Evolutionary conservation across 2,888 invertebrate genomes (phyloP).

Genomic region (Odontocolon sp.): DNA sequence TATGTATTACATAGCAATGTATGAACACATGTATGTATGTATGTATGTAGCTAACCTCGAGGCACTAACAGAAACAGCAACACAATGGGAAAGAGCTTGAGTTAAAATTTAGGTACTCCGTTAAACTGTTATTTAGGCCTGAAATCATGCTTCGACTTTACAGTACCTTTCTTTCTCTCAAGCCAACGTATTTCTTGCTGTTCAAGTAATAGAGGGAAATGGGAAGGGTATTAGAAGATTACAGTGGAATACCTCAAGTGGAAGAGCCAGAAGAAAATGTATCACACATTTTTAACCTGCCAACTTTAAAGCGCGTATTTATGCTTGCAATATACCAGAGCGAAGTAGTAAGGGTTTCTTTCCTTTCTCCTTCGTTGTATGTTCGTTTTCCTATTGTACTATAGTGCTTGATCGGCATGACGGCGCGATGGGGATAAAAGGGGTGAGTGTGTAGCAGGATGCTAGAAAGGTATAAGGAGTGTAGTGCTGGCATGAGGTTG

Average conservation of each 20-base stretch:
- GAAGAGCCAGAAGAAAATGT: neutral
- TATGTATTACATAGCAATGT: no score
- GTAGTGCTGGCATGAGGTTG: constrained; percentile 27
- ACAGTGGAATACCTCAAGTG: no score
- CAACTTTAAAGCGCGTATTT: constrained; percentile 12
- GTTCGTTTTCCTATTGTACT: constrained; percentile 8
- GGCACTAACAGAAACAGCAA: no score
- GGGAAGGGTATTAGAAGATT: no score
- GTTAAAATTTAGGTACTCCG: no score
- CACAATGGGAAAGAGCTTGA: no score
- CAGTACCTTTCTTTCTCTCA: no score
- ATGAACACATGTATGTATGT: neutral
- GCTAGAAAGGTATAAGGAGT: constrained; percentile 13
- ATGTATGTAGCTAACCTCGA: no score
- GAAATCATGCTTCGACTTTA: no score
- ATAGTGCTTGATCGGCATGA: constrained; percentile 35
- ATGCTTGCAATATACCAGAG: neutral
- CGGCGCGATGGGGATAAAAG: constrained; percentile 45
- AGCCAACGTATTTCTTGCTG: no score
- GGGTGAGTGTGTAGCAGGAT: constrained; percentile 7
- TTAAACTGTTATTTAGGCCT: no score
- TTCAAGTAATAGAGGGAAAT: no score
- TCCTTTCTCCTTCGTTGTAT: neutral
- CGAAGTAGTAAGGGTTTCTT: neutral
- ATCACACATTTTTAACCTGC: constrained; percentile 3